A percentile compares a stretch with the other conserved stretches of the same genome.
Conservation (phyloP, 1,140 invertebrate species). For the Plutomurus gul region DNA sequence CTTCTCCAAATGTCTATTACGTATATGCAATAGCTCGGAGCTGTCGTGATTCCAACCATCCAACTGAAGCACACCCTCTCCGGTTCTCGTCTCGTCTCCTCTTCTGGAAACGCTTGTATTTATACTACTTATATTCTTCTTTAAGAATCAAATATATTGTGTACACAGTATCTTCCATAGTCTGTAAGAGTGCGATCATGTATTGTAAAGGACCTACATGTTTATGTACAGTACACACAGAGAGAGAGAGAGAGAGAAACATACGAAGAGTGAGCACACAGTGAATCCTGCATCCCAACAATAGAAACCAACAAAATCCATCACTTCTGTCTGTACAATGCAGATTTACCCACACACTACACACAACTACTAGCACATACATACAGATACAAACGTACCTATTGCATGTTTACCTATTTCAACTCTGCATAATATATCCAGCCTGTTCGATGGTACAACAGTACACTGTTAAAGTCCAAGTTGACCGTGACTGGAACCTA, state of each 20-base stretch:
- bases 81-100: neutral
- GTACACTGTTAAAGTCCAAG: neutral
- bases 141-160: neutral
- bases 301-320: too few relatives aligned
- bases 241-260: too few relatives aligned
- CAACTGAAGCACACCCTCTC: constrained; percentile 13
- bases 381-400: neutral
- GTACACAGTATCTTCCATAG: too few relatives aligned
- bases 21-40: constrained; percentile 30
- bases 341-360: too few relatives aligned
- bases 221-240: too few relatives aligned
- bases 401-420: too few relatives aligned
- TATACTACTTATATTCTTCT: neutral
- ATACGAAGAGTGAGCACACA: too few relatives aligned
- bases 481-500: constrained; percentile 19
- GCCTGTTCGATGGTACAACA: neutral
- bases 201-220: too few relatives aligned
- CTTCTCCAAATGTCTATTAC: neutral
- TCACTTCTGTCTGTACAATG: too few relatives aligned
- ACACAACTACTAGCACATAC: neutral
- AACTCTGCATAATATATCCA: too few relatives aligned
- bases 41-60: constrained; percentile 19
- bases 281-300: too few relatives aligned
- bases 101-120: neutral
- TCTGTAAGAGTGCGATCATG: too few relatives aligned